phyloP scores from a whole-genome alignment of 2,113 vertebrate species.

The Pelusios castaneus region DNA sequence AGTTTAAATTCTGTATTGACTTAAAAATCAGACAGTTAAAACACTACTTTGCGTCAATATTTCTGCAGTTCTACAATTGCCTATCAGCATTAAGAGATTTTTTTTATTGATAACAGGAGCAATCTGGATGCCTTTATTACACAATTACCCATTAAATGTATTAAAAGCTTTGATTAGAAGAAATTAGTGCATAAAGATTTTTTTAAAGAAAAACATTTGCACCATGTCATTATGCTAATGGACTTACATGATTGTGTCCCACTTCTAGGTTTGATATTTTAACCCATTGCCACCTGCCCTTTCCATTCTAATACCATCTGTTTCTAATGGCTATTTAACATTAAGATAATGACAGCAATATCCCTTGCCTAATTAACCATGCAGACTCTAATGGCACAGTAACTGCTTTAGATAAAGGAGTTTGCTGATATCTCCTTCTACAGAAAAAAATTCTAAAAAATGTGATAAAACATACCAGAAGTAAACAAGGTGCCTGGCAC shows the following conservation, averaged over 20 bases:
- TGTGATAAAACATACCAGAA: slow-evolving; percentile 62
- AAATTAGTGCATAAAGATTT: slow-evolving; percentile 1
- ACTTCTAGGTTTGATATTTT: slow-evolving; percentile 56
- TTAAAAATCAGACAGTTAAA: slow-evolving; percentile 44
- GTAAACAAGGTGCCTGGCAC: slow-evolving; percentile 59
- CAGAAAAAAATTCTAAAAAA: slow-evolving; percentile 62
- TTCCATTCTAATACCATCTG: slow-evolving; percentile 68
- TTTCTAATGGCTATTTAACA: slow-evolving; percentile 79
- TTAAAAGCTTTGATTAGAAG: slow-evolving; percentile 71
- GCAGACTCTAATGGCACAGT: slow-evolving; percentile 74
- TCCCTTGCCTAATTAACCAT: slow-evolving; percentile 77
- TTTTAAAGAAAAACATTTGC: slow-evolving; percentile 54
- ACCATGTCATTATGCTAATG: slow-evolving; percentile 77
- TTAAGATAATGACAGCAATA: slow-evolving; percentile 78
- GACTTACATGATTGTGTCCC: slow-evolving; percentile 58
- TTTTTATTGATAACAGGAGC: slow-evolving; percentile 63
- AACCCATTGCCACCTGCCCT: slow-evolving; percentile 54
- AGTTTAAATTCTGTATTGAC: slow-evolving; percentile 44
- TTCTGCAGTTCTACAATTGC: slow-evolving; percentile 61
- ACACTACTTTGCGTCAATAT: slow-evolving; percentile 66
- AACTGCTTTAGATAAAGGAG: slow-evolving; percentile 81
- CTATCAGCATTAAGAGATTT: slow-evolving; percentile 62
- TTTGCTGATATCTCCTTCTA: slow-evolving; percentile 72
- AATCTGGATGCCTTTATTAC: slow-evolving; percentile 69
- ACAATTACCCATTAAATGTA: slow-evolving; percentile 71